Evolutionary conservation across 2,113 vertebrate species (phyloP).

Genomic region (Prunella himalayana): DNA sequence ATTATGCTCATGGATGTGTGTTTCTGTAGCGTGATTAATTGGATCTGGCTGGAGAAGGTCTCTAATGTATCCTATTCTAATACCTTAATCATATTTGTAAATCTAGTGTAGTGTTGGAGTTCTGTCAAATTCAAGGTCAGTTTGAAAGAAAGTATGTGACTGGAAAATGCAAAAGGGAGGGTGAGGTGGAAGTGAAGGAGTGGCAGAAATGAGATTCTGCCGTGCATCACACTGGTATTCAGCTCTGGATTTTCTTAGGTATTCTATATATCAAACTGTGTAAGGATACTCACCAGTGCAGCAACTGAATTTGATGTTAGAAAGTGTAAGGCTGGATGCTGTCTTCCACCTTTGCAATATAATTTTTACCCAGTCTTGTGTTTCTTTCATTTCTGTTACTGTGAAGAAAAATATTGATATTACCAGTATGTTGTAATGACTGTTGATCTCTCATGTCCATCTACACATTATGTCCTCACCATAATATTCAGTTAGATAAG

Average conservation of each 20-base stretch:
- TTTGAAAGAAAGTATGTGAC: neutral
- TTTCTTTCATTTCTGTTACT: neutral
- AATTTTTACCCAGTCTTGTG: neutral
- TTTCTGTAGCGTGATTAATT: neutral
- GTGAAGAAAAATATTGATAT: neutral
- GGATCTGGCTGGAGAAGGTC: neutral
- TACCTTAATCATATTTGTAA: constrained; percentile 7
- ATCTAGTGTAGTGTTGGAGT: neutral
- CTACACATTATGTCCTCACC: neutral
- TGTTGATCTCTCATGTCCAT: neutral
- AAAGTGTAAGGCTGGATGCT: neutral
- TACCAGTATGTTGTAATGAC: neutral
- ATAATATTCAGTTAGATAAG: neutral
- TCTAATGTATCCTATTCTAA: neutral
- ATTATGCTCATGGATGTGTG: neutral
- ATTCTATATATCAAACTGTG: neutral
- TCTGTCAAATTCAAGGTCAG: constrained; percentile 34
- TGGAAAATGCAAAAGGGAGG: neutral
- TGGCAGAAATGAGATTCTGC: neutral
- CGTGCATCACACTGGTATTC: neutral
- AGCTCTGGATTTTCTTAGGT: neutral
- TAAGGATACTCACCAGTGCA: neutral
- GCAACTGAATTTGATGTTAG: neutral
- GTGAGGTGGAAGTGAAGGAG: neutral
- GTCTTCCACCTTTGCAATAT: neutral